Evolutionary conservation across 2,888 invertebrate species (phyloP).

Genomic region (Tenthredo amoena): DNA sequence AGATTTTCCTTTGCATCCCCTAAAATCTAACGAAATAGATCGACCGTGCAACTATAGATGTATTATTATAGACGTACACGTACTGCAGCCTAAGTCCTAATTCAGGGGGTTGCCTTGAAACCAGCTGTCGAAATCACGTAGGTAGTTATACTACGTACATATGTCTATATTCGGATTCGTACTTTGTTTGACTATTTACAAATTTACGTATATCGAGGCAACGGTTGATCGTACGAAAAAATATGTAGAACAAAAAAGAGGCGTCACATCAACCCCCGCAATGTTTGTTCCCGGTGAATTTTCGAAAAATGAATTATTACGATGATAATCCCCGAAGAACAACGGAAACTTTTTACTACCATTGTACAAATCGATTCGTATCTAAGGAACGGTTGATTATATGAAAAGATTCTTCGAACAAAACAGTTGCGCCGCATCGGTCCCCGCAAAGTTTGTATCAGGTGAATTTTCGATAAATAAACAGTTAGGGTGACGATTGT

Average conservation of each 20-base stretch:
- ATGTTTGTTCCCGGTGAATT: neutral
- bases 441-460: neutral
- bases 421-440: neutral
- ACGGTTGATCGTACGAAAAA: neutral
- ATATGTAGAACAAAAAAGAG: neutral
- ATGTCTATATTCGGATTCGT: neutral
- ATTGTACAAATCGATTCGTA: neutral
- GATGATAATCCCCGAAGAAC: neutral
- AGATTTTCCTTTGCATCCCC: neutral
- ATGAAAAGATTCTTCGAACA: neutral
- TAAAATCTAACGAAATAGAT: slow-evolving; percentile 21
- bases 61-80: neutral
- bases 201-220: neutral
- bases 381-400: neutral
- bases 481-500: neutral
- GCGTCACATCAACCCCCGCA: neutral
- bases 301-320: neutral
- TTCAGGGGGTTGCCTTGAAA: neutral
- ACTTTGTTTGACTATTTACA: neutral
- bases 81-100: neutral
- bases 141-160: neutral
- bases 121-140: slow-evolving; percentile 40
- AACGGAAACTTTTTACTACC: neutral
- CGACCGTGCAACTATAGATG: slow-evolving; percentile 12
- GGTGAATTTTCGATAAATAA: neutral